Conservation (phyloP, 2,113 vertebrate genomes). For the Patagioenas fasciata region DNA sequence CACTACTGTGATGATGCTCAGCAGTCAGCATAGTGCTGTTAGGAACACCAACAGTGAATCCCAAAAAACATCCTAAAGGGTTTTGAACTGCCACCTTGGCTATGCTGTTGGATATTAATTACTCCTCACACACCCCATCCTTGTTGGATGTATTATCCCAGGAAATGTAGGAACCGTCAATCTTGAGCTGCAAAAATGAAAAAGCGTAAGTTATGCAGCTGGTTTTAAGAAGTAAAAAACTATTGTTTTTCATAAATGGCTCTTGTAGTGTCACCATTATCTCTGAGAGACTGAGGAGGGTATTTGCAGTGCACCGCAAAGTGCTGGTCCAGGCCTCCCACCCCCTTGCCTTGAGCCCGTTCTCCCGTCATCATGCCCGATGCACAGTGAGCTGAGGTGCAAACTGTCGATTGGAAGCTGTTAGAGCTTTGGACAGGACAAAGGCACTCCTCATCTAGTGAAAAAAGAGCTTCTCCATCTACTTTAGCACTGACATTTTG, state of each 20-base stretch:
- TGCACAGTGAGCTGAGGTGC: too few species aligned
- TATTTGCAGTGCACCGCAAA: background rate
- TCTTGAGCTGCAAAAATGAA: background rate
- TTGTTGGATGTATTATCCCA: background rate
- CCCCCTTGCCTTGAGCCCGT: background rate
- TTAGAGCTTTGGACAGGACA: background rate
- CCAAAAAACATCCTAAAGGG: background rate
- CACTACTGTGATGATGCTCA: background rate
- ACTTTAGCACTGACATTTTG: conserved; percentile 21
- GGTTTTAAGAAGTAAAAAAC: background rate
- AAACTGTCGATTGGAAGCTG: background rate
- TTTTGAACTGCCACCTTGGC: background rate
- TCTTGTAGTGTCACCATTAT: background rate
- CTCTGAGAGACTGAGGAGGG: background rate
- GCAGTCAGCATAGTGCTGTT: background rate
- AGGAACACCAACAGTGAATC: background rate
- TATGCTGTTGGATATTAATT: background rate
- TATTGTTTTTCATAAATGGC: rapidly evolving
- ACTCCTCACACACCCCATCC: background rate
- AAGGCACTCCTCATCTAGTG: background rate
- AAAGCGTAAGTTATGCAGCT: background rate
- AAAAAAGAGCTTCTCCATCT: background rate
- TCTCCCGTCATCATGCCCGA: rapidly evolving
- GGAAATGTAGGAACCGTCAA: background rate
- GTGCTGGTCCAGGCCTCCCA: background rate